These are phyloP conservation scores for Corythornis vintsioides DNA, from an alignment of 2,113 vertebrate genomes.

Conservation along the genomic window DNA sequence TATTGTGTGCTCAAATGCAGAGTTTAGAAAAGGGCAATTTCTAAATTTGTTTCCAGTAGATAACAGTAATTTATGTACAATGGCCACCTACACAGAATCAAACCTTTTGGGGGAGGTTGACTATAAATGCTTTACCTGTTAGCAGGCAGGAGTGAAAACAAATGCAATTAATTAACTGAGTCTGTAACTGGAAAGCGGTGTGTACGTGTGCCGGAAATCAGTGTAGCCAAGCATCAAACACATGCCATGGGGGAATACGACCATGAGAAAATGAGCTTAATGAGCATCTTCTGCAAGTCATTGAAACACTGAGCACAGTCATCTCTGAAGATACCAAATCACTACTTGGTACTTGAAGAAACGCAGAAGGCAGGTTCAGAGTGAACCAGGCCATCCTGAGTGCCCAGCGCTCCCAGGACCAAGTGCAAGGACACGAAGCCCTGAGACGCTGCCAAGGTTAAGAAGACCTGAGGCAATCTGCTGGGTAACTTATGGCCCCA, in stretches of 20 bases:
- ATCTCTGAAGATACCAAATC: not conserved
- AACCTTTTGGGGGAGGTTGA: not conserved
- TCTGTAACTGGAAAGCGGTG: not conserved
- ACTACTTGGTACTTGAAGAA: not conserved
- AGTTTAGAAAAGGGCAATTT: constrained; percentile 49
- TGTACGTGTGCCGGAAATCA: not conserved
- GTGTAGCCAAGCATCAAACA: not conserved
- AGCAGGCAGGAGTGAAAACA: constrained; percentile 14
- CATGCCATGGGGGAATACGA: not conserved
- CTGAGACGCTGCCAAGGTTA: not conserved
- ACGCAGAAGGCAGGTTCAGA: not conserved
- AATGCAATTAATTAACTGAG: constrained; percentile 9
- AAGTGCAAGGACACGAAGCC: not conserved
- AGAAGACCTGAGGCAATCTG: not conserved
- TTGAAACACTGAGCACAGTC: not conserved
- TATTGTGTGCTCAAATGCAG: constrained; percentile 47
- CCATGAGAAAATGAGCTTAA: not conserved
- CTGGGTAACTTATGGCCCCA: not conserved
- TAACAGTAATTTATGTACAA: constrained; percentile 42
- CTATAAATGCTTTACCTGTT: not conserved
- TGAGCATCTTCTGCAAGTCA: not conserved
- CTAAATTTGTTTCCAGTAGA: constrained; percentile 58
- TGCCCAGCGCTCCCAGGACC: not conserved
- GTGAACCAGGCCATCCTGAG: not conserved
- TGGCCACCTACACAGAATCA: constrained; percentile 12